Evolutionary conservation across 2,113 vertebrate species (phyloP).

Genomic region (Bufo gargarizans): DNA sequence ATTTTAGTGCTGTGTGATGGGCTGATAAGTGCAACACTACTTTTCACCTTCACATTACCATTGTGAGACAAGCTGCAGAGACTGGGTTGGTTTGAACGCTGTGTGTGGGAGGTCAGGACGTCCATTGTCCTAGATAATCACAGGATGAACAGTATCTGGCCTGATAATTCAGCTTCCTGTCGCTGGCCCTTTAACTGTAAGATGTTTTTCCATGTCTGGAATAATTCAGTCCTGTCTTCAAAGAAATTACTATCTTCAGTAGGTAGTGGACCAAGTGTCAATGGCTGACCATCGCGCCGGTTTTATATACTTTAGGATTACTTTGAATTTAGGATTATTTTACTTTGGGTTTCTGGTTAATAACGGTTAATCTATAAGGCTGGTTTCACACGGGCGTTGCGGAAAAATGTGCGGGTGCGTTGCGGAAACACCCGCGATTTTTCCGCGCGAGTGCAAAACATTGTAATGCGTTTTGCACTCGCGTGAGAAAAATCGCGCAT

Average conservation of each 20-base stretch:
- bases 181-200: not conserved
- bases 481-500: too few relatives aligned
- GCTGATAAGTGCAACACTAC: not conserved
- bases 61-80: not conserved
- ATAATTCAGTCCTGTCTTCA: not conserved
- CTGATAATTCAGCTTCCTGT: constrained; percentile 5
- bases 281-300: not conserved
- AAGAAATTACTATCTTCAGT: not conserved
- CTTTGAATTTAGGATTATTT: too few relatives aligned
- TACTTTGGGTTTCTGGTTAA: too few relatives aligned
- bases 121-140: constrained; percentile 12
- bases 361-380: too few relatives aligned
- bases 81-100: not conserved
- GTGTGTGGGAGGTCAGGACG: constrained; percentile 9
- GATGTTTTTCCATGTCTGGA: not conserved
- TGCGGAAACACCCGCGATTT: too few relatives aligned
- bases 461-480: too few relatives aligned
- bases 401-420: too few relatives aligned
- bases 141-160: constrained; percentile 20
- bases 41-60: not conserved
- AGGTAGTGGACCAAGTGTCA: not conserved
- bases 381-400: too few relatives aligned
- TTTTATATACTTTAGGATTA: too few relatives aligned
- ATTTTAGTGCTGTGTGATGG: not conserved
- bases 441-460: too few relatives aligned